Evolutionary conservation across 2,888 invertebrate species (phyloP).

Genomic region (Leptopilina myrica): DNA sequence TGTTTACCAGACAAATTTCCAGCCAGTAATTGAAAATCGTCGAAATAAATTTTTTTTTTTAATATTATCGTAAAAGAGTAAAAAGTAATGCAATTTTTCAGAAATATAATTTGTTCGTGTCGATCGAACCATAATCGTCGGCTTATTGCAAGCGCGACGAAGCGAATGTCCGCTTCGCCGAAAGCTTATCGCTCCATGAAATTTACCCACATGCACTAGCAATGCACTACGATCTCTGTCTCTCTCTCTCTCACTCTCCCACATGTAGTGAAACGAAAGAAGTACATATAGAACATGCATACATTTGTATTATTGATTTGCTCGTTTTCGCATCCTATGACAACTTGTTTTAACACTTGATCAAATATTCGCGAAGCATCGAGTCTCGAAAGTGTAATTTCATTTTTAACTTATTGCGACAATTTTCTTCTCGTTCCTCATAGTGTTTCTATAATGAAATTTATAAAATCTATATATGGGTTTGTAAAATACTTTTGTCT

Average conservation of each 20-base stretch:
- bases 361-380: constrained; percentile 59
- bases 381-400: constrained; percentile 25
- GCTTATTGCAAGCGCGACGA: constrained; percentile 48
- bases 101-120: constrained; percentile 16
- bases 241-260: constrained; percentile 38
- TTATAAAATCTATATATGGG: no score
- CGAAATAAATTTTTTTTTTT: neutral
- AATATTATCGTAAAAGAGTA: no score
- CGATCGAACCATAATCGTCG: constrained; percentile 34
- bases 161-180: constrained; percentile 63
- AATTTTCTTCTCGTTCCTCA: constrained; percentile 44
- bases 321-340: constrained; percentile 68
- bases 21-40: neutral
- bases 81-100: constrained; percentile 14
- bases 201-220: constrained; percentile 62
- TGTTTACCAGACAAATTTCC: no score
- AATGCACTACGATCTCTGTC: constrained; percentile 48
- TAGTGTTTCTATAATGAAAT: no score
- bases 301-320: constrained; percentile 64
- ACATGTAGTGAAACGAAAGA: constrained; percentile 48
- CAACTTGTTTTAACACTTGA: constrained; percentile 70
- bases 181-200: constrained; percentile 66
- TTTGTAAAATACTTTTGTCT: no score
- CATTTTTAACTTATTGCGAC: constrained; percentile 31
- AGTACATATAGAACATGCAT: constrained; percentile 50